Conservation (phyloP, 2,113 vertebrate species). For the Callaeas wilsoni region DNA sequence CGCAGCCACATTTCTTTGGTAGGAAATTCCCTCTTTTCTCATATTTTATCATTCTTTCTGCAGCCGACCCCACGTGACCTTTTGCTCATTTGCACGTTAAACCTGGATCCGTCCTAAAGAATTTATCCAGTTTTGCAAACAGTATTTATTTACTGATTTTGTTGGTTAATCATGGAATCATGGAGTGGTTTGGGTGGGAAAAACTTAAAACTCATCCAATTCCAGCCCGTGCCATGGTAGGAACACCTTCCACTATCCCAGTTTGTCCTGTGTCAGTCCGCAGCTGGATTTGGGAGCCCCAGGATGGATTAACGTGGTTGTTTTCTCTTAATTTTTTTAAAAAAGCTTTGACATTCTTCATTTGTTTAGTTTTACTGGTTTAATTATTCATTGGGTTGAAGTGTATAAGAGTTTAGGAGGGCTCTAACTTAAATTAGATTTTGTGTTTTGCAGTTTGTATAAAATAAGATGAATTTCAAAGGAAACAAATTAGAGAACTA, state of each 20-base stretch:
- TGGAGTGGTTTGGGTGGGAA: not conserved
- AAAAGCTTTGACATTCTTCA: not conserved
- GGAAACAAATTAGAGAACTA: not conserved
- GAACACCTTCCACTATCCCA: not conserved
- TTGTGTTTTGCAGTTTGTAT: not conserved
- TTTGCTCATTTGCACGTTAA: not conserved
- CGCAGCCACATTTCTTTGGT: no score
- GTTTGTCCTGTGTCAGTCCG: not conserved
- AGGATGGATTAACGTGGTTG: not conserved
- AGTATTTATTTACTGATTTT: not conserved
- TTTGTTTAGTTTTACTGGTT: not conserved
- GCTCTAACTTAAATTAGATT: not conserved
- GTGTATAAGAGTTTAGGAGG: no score
- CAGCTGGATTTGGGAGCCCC: not conserved
- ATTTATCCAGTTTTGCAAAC: not conserved
- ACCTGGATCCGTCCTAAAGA: not conserved
- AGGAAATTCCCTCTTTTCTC: not conserved
- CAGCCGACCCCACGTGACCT: not conserved
- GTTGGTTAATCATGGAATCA: not conserved
- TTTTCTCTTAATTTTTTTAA: not conserved
- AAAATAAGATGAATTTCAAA: not conserved
- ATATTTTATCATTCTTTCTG: not conserved
- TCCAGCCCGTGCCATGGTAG: not conserved
- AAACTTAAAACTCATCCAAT: not conserved
- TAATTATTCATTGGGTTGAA: not conserved